These are phyloP conservation scores for Drosophila equinoxialis DNA, from an alignment of 1,140 invertebrate genomes.

Conservation along the genomic window DNA sequence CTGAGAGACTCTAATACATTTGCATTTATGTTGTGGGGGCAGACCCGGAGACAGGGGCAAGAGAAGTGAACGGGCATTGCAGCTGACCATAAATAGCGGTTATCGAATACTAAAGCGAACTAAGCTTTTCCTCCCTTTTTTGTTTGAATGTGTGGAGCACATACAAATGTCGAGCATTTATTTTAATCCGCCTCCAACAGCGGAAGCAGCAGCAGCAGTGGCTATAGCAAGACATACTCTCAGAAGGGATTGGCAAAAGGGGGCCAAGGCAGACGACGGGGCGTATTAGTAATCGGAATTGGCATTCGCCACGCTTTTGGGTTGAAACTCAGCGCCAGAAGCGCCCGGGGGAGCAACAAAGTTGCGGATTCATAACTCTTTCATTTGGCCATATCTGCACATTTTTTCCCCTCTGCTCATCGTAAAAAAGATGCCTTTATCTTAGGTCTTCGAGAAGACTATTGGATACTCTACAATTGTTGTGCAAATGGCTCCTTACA, in stretches of 20 bases:
- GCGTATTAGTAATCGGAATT: constrained; percentile 76
- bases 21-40: constrained; percentile 51
- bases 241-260: constrained; percentile 11
- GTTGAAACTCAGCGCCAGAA: constrained; percentile 46
- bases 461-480: neutral
- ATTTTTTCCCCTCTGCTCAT: constrained; percentile 49
- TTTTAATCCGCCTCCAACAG: constrained; percentile 64
- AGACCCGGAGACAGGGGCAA: neutral
- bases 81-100: constrained; percentile 72
- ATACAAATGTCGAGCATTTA: constrained; percentile 77
- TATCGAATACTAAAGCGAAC: constrained; percentile 50
- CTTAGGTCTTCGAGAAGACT: neutral
- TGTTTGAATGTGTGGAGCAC: constrained; percentile 52
- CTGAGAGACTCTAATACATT: constrained; percentile 32
- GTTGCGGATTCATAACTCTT: constrained; percentile 81
- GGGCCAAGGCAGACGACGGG: constrained; percentile 36
- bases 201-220: constrained; percentile 8
- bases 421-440: constrained; percentile 12
- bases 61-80: constrained; percentile 35
- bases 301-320: constrained; percentile 53
- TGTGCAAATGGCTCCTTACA: too few relatives aligned
- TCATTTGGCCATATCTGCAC: constrained; percentile 79
- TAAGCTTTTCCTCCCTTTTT: constrained; percentile 4
- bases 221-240: constrained; percentile 12
- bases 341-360: constrained; percentile 63